Evolutionary conservation across 2,797 vertebrate genomes (phyloP), one percentile per base, ranked within the genome.

Genomic region (Acanthis flammea): DNA sequence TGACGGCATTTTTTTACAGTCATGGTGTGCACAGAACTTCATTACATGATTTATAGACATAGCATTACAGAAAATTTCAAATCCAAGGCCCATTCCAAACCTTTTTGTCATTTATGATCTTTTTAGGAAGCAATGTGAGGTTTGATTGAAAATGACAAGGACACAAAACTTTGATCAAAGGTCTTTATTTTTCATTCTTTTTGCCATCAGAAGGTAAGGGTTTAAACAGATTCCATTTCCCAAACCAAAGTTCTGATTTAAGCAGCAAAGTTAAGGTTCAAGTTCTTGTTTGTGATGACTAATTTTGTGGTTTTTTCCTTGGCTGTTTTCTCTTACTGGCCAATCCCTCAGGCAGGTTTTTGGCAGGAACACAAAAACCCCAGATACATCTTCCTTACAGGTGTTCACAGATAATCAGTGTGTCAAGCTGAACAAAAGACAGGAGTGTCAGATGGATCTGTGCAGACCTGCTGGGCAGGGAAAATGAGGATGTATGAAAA

Each of bases 1-100:
- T 1, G 1, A 30, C 0, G 0, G 30, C 6, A 11, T 28, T 67
- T 84, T 47, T 44, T 2, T 58, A 9, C 1, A 1, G 2, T 70
- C 7, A 47, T 62, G 10, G 5, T 51, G 21, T 33, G 7, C 28
- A 33, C 7, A 77, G 53, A 65, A 53, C 67, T 74, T 77, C 15
- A 42, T 82, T 76, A 25, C 10, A 23, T 67, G 27, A 8, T 17
- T 50, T 54, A 55, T 28, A 22, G 54, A 63, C 0, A 2, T 22
- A 73, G 24, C 4, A 31, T 53, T 48, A 24, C 11, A 31, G 31
- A 55, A 1, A 66, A 86, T 72, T 66, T 88, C 39, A 65, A 70
- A 80, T 50, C 17, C 48, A 76, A 76, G 30, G 19, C 27, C 47
- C 1, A 35, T 55, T 16, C 16, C 42, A 75, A 73, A 62, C 14